Conservation (phyloP, 2,797 vertebrate genomes). For the Enteromius afrohamiltoni region DNA sequence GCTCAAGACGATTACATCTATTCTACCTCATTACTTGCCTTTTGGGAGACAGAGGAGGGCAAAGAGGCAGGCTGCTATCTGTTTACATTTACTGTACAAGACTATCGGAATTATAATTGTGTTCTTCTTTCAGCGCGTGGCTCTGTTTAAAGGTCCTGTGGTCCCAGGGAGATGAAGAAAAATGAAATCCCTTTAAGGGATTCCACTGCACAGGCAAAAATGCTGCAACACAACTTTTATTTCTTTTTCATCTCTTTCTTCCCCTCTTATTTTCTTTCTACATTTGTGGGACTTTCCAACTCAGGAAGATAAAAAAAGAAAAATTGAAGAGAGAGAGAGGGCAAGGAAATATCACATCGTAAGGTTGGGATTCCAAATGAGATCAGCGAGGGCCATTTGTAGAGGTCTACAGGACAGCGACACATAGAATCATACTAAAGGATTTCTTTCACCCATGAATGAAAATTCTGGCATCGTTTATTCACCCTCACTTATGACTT, state of each 20-base stretch:
- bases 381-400: constrained; percentile 67
- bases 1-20: constrained; percentile 73
- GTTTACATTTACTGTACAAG: constrained; percentile 80
- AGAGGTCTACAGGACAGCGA: constrained; percentile 63
- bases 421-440: constrained; percentile 69
- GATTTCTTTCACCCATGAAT: constrained; percentile 56
- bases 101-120: constrained; percentile 82
- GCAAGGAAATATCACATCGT: constrained; percentile 46
- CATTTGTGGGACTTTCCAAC: constrained; percentile 8
- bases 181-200: constrained; percentile 81
- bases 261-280: background rate
- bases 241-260: constrained; percentile 25
- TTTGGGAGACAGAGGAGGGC: constrained; percentile 70
- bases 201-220: constrained; percentile 81
- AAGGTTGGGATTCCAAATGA: constrained; percentile 70
- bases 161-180: constrained; percentile 83
- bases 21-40: constrained; percentile 83
- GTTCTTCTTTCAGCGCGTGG: constrained; percentile 76
- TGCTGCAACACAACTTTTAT: constrained; percentile 73
- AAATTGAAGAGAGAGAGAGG: background rate
- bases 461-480: background rate
- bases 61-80: constrained; percentile 74
- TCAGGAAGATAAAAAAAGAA: background rate
- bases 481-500: background rate
- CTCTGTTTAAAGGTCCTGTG: constrained; percentile 82